Conservation (phyloP, 2,888 invertebrate species). For the Desoria tigrina region DNA sequence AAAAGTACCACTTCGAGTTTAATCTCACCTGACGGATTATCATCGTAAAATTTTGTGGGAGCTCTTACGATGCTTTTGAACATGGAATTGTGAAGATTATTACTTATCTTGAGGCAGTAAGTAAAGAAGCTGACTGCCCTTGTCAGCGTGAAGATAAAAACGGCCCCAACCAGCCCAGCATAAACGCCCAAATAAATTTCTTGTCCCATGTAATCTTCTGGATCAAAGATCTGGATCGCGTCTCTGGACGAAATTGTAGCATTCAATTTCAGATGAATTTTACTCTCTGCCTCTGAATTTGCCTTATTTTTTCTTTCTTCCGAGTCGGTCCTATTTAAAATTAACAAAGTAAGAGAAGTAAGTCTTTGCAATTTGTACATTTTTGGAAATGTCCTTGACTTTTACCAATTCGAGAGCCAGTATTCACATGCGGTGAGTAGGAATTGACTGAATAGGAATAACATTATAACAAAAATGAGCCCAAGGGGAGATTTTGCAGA, state of each 20-base stretch:
- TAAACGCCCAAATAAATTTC: background rate
- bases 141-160: background rate
- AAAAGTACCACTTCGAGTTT: background rate
- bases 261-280: constrained; percentile 1
- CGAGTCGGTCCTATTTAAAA: constrained; percentile 10
- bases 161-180: background rate
- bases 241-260: background rate
- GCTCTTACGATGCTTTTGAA: constrained; percentile 59
- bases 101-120: constrained; percentile 57
- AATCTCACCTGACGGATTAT: constrained; percentile 46
- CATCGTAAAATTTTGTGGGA: constrained; percentile 55
- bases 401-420: constrained; percentile 50
- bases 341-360: too few species aligned
- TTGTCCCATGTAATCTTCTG: background rate
- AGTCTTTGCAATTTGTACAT: too few species aligned
- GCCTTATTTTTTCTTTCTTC: background rate
- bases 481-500: constrained; percentile 40
- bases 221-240: background rate
- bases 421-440: constrained; percentile 46
- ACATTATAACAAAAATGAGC: constrained; percentile 33
- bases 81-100: constrained; percentile 60
- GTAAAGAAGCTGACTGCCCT: constrained; percentile 55
- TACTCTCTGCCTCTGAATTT: background rate
- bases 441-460: constrained; percentile 42
- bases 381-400: too few species aligned